A percentile compares a stretch with the other conserved stretches of the same genome.
Conservation (phyloP, 2,888 invertebrate genomes). For the Acanthosoma haemorrhoidale region DNA sequence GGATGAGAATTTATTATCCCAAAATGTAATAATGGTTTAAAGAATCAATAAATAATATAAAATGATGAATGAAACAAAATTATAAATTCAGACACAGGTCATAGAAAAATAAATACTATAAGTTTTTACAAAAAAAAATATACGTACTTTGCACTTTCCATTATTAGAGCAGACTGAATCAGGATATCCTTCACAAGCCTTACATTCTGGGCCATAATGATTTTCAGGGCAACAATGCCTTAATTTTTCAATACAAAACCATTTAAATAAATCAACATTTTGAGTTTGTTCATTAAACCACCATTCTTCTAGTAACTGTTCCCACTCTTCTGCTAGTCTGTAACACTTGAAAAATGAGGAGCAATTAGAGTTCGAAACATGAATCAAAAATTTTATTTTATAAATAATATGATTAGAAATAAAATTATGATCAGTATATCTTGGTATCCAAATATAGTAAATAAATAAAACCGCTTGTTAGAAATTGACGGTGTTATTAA, state of each 20-base stretch:
- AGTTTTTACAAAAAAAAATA: too few species aligned
- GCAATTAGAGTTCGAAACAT: neutral
- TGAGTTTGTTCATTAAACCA: conserved; percentile 60
- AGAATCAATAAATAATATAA: too few species aligned
- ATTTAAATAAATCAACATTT: conserved; percentile 58
- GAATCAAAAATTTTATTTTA: neutral
- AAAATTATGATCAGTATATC: too few species aligned
- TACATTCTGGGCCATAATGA: conserved; percentile 77
- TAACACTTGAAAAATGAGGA: conserved; percentile 60
- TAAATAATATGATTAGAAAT: neutral
- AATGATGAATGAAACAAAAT: too few species aligned
- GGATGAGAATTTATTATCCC: too few species aligned
- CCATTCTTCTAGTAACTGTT: conserved; percentile 79
- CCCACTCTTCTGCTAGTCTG: conserved; percentile 74
- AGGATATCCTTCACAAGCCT: conserved; percentile 69
- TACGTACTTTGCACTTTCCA: conserved; percentile 62
- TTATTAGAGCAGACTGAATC: conserved; percentile 71
- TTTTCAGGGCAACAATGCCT: conserved; percentile 77
- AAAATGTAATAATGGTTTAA: too few species aligned
- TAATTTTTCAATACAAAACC: conserved; percentile 69
- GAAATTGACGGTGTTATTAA: too few species aligned
- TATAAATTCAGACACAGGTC: too few species aligned
- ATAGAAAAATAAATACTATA: too few species aligned
- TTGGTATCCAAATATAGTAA: too few species aligned
- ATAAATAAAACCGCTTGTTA: neutral